Evolutionary conservation across 2,888 invertebrate genomes (phyloP), one percentile per base, ranked within the genome.

Genomic region (Sminthurinus aureus): DNA sequence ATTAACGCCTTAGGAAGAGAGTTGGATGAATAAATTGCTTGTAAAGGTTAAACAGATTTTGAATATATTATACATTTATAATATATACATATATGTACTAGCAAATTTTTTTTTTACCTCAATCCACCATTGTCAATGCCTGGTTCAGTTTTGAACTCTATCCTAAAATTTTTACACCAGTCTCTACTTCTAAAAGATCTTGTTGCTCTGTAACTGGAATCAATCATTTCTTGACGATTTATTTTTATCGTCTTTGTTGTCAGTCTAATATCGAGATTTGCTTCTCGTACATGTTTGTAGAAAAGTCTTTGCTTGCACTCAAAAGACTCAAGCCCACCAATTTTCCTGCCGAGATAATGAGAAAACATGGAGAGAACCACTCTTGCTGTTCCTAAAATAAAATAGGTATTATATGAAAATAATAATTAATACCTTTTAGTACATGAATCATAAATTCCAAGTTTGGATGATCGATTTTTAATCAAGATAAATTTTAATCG

Each of bases 161-260:
- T 94, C 91, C 97, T 96, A 90, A 98, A 97, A 92, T 95, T 96
- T 90, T 95, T 93, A 91, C 96, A 97, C 98, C 98, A 98, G 91
- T 97, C 97, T 83, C 94, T 93, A 22, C 95, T 93, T 24, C 93
- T 92, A 91, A 96, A 96, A 89, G 94, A 93, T 89, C 95, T 94
- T 1, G 96, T 96, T 75, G 95, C 94, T 91, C 96, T 96, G 92
- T 96, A 94, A 0, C 93, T 83, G 79, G 78, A 26, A 51, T 78
- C 77, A 20, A 67, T 50, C 20, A 71, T 77, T 69, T 94, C 95
- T 24, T 95, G 93, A 79, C 98, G 92, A 86, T 93, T 92, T 83
- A 97, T 95, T 90, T 95, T 95, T 90, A 98, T 92, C 26, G 94
- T 38, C 38, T 69, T 83, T 0, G 74, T 66, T 0, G 84, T 83